Conservation (phyloP, 2,888 invertebrate genomes). For the Lagria hirta region DNA sequence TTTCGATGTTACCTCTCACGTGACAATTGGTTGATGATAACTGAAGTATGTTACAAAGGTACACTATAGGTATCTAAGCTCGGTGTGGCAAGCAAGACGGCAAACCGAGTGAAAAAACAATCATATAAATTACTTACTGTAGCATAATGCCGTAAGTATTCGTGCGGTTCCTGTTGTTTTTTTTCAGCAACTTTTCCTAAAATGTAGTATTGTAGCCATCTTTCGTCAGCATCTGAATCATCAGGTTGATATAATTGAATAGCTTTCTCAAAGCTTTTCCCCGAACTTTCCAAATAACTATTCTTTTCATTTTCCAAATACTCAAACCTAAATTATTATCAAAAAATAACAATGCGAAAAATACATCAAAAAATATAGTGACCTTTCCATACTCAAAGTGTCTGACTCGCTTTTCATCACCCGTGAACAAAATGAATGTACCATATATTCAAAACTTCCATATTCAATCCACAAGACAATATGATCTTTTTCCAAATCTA, state of each 20-base stretch:
- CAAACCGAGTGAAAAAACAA: too few species aligned
- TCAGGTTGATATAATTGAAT: constrained; percentile 62
- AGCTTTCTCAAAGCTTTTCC: constrained; percentile 75
- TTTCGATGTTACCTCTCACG: too few species aligned
- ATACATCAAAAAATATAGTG: constrained; percentile 31
- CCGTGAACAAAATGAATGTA: constrained; percentile 88
- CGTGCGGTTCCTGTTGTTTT: constrained; percentile 69
- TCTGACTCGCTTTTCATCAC: constrained; percentile 79
- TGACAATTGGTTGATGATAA: too few species aligned
- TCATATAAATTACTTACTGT: constrained; percentile 57
- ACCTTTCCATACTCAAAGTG: constrained; percentile 70
- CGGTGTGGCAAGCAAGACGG: too few species aligned
- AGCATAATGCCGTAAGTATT: constrained; percentile 78
- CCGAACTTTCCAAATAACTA: constrained; percentile 75
- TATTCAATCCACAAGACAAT: constrained; percentile 86
- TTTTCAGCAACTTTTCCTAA: constrained; percentile 95
- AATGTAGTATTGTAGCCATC: constrained; percentile 94
- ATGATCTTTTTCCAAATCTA: constrained; percentile 73
- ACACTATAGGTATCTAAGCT: too few species aligned
- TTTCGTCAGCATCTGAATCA: constrained; percentile 70
- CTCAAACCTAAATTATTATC: constrained; percentile 60
- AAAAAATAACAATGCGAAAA: background rate
- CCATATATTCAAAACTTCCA: constrained; percentile 85
- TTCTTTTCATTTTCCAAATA: constrained; percentile 75
- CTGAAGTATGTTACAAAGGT: too few species aligned